These are phyloP conservation scores for Squalus acanthias DNA, from an alignment of 2,797 vertebrate genomes.

Conservation along the genomic window DNA sequence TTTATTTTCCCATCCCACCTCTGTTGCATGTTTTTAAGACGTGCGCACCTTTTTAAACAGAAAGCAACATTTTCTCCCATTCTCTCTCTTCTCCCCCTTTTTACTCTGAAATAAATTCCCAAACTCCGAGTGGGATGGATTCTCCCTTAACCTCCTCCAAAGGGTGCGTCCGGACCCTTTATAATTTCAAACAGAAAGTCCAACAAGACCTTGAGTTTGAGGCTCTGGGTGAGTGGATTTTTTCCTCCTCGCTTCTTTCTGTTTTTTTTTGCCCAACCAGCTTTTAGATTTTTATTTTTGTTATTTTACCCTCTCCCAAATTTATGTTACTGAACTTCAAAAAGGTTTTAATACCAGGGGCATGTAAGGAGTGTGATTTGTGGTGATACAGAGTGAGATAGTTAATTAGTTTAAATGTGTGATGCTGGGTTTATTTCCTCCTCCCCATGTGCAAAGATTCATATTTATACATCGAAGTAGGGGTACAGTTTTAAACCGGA, in stretches of 20 bases:
- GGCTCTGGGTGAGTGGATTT: neutral
- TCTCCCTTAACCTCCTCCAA: neutral
- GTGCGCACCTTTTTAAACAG: neutral
- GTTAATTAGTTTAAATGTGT: constrained; percentile 41
- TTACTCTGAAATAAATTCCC: neutral
- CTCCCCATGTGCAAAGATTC: constrained; percentile 40
- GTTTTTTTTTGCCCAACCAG: too few relatives aligned
- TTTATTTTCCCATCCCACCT: neutral
- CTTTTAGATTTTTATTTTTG: neutral
- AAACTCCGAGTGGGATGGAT: neutral
- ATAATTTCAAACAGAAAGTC: neutral
- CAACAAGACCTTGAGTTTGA: neutral
- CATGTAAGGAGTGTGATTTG: constrained; percentile 42
- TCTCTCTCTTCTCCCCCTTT: too few relatives aligned
- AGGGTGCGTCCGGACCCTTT: neutral
- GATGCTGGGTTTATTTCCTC: constrained; percentile 40
- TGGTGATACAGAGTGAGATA: constrained; percentile 47
- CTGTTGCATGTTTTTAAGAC: neutral
- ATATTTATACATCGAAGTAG: constrained; percentile 26
- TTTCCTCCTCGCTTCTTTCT: too few relatives aligned
- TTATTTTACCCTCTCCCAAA: constrained; percentile 35
- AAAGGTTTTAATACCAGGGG: constrained; percentile 44
- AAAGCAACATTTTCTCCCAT: neutral
- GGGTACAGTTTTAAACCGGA: neutral
- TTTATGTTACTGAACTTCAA: constrained; percentile 43